phyloP scores from a whole-genome alignment of 2,797 vertebrate genomes.

The Falco novaeseelandiae region DNA sequence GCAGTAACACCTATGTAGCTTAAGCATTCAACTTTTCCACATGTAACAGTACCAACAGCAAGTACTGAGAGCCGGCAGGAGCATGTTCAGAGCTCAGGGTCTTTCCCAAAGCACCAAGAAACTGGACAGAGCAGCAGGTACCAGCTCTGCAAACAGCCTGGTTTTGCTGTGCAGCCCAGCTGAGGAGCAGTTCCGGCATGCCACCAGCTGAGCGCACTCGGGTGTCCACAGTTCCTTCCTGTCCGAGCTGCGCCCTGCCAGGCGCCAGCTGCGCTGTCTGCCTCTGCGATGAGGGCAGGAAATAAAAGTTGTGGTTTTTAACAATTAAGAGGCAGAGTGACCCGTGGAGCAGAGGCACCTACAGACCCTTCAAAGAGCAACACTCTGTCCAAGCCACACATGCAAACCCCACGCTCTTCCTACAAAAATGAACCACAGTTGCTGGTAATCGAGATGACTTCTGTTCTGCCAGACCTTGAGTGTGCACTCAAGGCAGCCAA shows the following conservation, averaged over 20 bases:
- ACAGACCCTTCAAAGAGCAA: not conserved
- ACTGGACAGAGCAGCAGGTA: not conserved
- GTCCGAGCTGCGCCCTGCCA: not conserved
- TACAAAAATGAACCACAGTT: not conserved
- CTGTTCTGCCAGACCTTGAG: not conserved
- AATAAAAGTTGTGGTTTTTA: not conserved
- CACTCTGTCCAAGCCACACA: not conserved
- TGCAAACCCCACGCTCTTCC: not conserved
- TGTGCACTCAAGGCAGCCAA: not conserved
- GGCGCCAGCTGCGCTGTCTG: not conserved
- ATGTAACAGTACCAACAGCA: not conserved
- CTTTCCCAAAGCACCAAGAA: not conserved
- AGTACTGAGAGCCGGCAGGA: not conserved
- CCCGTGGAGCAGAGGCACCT: accelerated
- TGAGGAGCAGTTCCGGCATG: not conserved
- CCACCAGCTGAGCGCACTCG: not conserved
- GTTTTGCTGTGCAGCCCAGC: not conserved
- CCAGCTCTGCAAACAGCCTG: not conserved
- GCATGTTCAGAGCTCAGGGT: not conserved
- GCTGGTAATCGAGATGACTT: not conserved
- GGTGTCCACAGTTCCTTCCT: not conserved
- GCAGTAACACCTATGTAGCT: not conserved
- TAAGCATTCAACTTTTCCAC: accelerated
- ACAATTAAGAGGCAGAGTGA: not conserved
- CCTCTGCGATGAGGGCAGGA: not conserved